Evolutionary conservation across 2,113 vertebrate species (phyloP), one percentile per base, ranked within the genome.

Genomic region (Vulpes lagopus): DNA sequence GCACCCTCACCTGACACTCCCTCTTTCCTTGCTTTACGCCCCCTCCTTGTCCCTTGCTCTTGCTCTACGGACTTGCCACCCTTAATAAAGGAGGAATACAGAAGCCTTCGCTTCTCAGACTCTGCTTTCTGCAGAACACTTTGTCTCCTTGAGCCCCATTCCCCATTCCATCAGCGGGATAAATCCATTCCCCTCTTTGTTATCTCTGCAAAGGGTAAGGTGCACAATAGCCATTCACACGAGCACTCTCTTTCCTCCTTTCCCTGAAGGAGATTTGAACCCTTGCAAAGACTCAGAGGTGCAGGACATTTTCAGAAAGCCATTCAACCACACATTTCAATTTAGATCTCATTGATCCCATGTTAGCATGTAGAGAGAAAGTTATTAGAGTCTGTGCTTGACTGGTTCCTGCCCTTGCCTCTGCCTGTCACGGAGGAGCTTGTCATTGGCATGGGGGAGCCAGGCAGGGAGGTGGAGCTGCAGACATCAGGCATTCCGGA

Each of bases 281-380:
- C 67, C 79, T 62, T 79, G 73, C 80, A 91, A 88, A 88, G 92
- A 74, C 25, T 53, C 22, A 12, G 53, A 89, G 79, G 76, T 10
- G 11, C 19, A 49, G 32, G 71, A 60, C 53, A 17, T 96, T 95
- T 93, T 87, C 79, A 92, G 92, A 92, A 94, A 71, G 74, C 57
- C 80, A 71, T 74, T 92, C 95, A 93, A 64, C 65, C 86, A 83
- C 86, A 51, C 62, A 92, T 89, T 96, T 97, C 94, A 74, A 95
- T 97, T 98, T 94, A 94, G 96, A 97, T 84, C 73, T 57, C 82
- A 78, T 57, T 43, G 88, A 97, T 92, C 71, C 80, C 74, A 38
- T 17, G 84, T 92, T 90, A 88, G 81, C 64, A 89, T 81, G 76
- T 20, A 85, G 85, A 84, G 91, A 71, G 79, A 35, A 19, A 59